phyloP scores from a whole-genome alignment of 2,888 invertebrate species.

The Bellardia pandia region DNA sequence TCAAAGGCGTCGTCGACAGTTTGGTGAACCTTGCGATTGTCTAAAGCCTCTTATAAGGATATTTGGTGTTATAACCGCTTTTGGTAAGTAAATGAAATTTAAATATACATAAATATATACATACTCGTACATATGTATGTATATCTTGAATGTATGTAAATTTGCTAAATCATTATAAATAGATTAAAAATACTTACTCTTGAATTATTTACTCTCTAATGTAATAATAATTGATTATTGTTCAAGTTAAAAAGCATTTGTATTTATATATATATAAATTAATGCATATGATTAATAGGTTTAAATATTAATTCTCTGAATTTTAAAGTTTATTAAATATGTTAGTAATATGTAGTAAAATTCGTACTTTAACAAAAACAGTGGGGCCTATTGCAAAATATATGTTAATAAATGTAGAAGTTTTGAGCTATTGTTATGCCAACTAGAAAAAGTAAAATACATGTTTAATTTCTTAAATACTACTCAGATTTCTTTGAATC shows the following conservation, averaged over 20 bases:
- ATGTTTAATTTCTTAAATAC: no score
- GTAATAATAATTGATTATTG: neutral
- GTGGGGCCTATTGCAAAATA: neutral
- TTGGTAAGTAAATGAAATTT: constrained; percentile 79
- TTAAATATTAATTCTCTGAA: neutral
- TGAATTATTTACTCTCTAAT: neutral
- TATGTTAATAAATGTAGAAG: no score
- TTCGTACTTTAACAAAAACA: no score
- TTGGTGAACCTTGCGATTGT: constrained; percentile 82
- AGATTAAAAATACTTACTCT: neutral
- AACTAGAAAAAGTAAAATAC: no score
- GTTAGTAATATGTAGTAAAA: no score
- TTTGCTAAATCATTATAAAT: neutral
- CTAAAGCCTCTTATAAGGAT: constrained; percentile 83
- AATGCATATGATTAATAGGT: neutral
- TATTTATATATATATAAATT: neutral
- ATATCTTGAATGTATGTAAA: neutral
- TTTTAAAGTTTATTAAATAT: no score
- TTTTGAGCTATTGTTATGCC: no score
- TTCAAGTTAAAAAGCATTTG: neutral
- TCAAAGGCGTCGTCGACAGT: constrained; percentile 81
- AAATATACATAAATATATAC: neutral
- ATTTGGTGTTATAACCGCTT: constrained; percentile 83
- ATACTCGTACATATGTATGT: neutral
- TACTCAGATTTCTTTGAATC: no score